These are phyloP conservation scores for Furnarius figulus DNA, from an alignment of 2,113 vertebrate genomes.

Conservation along the genomic window DNA sequence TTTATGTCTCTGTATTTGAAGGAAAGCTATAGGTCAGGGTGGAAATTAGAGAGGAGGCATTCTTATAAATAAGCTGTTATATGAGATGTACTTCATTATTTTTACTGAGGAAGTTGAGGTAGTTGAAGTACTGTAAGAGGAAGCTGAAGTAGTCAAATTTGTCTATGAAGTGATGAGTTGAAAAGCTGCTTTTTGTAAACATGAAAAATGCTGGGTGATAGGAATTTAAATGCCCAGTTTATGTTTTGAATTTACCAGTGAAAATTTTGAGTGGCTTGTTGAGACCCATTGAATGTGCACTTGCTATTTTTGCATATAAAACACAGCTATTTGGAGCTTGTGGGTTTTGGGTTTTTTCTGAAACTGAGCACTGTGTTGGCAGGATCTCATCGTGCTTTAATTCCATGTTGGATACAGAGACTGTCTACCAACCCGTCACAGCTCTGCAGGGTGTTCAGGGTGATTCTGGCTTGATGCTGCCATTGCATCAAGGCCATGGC, in stretches of 20 bases:
- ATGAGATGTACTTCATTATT: background rate
- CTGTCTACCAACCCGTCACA: rapidly evolving
- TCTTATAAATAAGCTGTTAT: background rate
- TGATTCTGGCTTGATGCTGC: background rate
- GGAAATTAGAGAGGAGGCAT: background rate
- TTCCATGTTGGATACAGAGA: background rate
- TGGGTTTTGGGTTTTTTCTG: background rate
- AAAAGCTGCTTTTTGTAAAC: background rate
- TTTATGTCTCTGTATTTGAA: background rate
- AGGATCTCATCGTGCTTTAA: background rate
- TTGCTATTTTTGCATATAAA: background rate
- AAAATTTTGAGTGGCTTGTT: background rate
- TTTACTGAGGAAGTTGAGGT: too few relatives aligned
- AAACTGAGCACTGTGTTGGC: background rate
- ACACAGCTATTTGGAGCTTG: background rate
- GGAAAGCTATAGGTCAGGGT: background rate
- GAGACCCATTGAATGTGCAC: background rate
- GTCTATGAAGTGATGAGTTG: background rate
- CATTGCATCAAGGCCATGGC: background rate
- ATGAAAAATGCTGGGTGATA: background rate
- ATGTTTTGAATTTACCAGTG: background rate
- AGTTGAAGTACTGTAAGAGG: too few relatives aligned
- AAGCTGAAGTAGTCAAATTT: background rate
- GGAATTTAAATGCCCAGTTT: background rate
- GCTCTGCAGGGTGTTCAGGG: background rate